Conservation (phyloP, 2,888 invertebrate genomes). For the Drosophila differens region DNA sequence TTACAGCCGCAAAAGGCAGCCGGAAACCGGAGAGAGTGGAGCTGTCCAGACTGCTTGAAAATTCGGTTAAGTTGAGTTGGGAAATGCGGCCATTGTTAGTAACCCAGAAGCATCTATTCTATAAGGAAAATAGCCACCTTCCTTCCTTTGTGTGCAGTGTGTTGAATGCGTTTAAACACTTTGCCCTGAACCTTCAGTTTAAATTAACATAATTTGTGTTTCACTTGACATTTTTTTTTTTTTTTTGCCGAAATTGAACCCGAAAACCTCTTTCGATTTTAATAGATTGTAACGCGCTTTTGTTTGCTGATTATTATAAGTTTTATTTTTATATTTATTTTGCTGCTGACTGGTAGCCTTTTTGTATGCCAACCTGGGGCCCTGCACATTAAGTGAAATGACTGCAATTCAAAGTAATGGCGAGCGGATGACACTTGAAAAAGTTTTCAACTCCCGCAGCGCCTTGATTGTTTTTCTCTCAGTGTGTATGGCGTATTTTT, state of each 20-base stretch:
- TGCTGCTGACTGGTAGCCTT: slow-evolving; percentile 47
- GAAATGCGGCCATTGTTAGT: slow-evolving; percentile 42
- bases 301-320: slow-evolving; percentile 78
- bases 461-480: slow-evolving; percentile 57
- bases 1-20: slow-evolving; percentile 63
- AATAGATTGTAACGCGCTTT: slow-evolving; percentile 73
- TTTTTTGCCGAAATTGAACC: slow-evolving; percentile 21
- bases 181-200: slow-evolving; percentile 62
- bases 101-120: not conserved
- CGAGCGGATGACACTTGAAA: slow-evolving; percentile 61
- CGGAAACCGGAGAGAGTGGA: slow-evolving; percentile 37
- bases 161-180: slow-evolving; percentile 68
- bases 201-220: slow-evolving; percentile 79
- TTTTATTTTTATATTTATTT: slow-evolving; percentile 60
- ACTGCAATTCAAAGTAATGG: slow-evolving; percentile 76
- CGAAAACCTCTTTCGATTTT: slow-evolving; percentile 62
- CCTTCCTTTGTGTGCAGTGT: slow-evolving; percentile 38
- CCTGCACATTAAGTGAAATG: slow-evolving; percentile 69
- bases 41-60: slow-evolving; percentile 55
- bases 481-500: not conserved
- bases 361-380: slow-evolving; percentile 65
- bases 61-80: slow-evolving; percentile 59
- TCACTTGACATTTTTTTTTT: slow-evolving; percentile 43
- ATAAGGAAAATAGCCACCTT: not conserved
- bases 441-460: slow-evolving; percentile 57